A percentile compares a stretch with the other conserved stretches of the same genome.
Conservation (phyloP, 2,797 vertebrate species). For the Clarias fuscus region DNA sequence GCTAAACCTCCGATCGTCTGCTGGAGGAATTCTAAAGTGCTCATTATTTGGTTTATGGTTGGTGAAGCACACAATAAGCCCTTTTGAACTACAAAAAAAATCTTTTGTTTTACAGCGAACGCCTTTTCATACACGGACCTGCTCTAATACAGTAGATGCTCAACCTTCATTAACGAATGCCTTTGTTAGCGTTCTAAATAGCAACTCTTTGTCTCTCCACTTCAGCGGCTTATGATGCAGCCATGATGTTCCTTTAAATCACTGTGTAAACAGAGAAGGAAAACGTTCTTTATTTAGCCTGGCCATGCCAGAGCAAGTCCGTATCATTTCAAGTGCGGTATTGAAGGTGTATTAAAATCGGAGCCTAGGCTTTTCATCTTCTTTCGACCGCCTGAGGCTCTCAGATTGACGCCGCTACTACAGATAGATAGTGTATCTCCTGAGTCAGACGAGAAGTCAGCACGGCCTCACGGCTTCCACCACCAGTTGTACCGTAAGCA, state of each 20-base stretch:
- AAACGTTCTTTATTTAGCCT: conserved; percentile 35
- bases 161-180: conserved; percentile 35
- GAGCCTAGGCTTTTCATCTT: conserved; percentile 13
- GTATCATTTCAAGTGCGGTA: conserved; percentile 26
- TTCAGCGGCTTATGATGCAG: conserved; percentile 11
- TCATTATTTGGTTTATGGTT: conserved; percentile 60
- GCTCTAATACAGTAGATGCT: conserved; percentile 44
- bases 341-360: conserved; percentile 4
- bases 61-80: conserved; percentile 60
- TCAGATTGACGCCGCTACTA: conserved; percentile 36
- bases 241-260: not conserved
- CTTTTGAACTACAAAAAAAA: conserved; percentile 52
- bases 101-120: conserved; percentile 53
- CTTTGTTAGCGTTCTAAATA: conserved; percentile 47
- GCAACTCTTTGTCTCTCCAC: conserved; percentile 25
- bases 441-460: not conserved
- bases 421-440: conserved; percentile 32
- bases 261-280: conserved; percentile 21
- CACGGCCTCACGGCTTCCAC: not conserved
- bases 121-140: conserved; percentile 53
- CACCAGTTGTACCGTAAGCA: not conserved
- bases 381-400: conserved; percentile 39
- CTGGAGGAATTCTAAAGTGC: conserved; percentile 65
- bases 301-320: conserved; percentile 31
- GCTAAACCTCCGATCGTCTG: conserved; percentile 46